Evolutionary conservation across 2,797 vertebrate genomes (phyloP), one percentile per base, ranked within the genome.

Genomic region (Parotocinclus haroldoi): DNA sequence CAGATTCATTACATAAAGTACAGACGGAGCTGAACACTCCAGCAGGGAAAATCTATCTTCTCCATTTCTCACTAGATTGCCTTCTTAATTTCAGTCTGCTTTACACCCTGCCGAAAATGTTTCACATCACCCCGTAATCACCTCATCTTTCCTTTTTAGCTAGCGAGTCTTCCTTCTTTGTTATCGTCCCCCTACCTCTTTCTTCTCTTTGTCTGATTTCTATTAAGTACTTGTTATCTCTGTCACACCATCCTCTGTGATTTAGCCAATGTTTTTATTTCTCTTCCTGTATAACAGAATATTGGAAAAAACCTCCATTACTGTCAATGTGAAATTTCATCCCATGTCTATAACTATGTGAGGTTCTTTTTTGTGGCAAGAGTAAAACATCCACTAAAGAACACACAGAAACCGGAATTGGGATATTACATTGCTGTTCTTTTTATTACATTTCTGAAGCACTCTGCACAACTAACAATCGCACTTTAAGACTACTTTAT

Each of bases 21-120:
- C 17, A 44, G 40, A 48, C 11, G 16, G 10, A 52, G 10, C 13
- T 18, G n/a, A 45, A 52, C 40, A 50, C 38, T 51, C 17, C 17
- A 45, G 38, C 56, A 44, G 44, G 40, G 54, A 49, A 46, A 17
- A 11, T 40, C 48, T 58, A 42, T 50, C 48, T 52, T 10, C 57
- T 38, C 38, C 14, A 18, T 38, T 38, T 27, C 50, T 52, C 17
- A 53, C 14, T 52, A 61, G 39, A 60, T 49, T 45, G 56, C 40
- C 16, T 61, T 39, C 49, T 46, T 68, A 59, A 60, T 68, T 60
- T 60, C 50, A 46, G 14, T 60, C 66, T 68, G 40, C 14, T 54
- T 14, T 16, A n/a, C 42, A 68, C 14, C 42, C 42, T 17, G 58
- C 13, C 19, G 18, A 61, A 51, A 56, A 17, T 56, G 44, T 19